phyloP scores from a whole-genome alignment of 2,888 invertebrate genomes.

The Amphiduros pacificus region DNA sequence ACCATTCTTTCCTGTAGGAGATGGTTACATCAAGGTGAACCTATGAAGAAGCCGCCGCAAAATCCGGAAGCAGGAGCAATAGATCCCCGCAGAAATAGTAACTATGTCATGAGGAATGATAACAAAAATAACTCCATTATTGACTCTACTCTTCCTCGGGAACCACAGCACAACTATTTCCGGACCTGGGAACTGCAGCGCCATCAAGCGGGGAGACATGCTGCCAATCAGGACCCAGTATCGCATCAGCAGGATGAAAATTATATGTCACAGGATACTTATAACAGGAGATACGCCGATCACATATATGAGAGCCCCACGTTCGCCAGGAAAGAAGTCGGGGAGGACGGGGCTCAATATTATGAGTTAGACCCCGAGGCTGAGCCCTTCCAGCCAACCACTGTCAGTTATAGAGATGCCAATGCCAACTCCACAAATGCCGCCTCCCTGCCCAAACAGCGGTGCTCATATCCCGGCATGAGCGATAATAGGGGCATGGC shows the following conservation, averaged over 20 bases:
- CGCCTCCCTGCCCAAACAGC: too few relatives aligned
- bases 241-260: conserved; percentile 3
- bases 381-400: conserved; percentile 7
- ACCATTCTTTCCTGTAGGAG: too few relatives aligned
- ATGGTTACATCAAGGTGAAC: too few relatives aligned
- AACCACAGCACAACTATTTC: conserved; percentile 17
- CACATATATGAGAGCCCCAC: conserved; percentile 17
- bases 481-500: too few relatives aligned
- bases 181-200: conserved; percentile 17
- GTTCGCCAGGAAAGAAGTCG: conserved; percentile 8
- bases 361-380: conserved; percentile 16
- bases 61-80: too few relatives aligned
- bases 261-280: too few relatives aligned
- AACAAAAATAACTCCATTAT: conserved; percentile 10
- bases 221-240: neutral
- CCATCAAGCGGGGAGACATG: neutral
- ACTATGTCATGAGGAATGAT: neutral
- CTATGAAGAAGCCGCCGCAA: too few relatives aligned
- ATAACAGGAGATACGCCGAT: conserved; percentile 11
- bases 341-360: conserved; percentile 14
- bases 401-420: neutral
- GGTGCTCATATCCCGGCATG: too few relatives aligned
- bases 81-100: neutral
- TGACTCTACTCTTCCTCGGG: conserved; percentile 1
- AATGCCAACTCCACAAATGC: neutral